These are phyloP conservation scores for Synergus gifuensis DNA, from an alignment of 2,888 invertebrate genomes.

Conservation along the genomic window DNA sequence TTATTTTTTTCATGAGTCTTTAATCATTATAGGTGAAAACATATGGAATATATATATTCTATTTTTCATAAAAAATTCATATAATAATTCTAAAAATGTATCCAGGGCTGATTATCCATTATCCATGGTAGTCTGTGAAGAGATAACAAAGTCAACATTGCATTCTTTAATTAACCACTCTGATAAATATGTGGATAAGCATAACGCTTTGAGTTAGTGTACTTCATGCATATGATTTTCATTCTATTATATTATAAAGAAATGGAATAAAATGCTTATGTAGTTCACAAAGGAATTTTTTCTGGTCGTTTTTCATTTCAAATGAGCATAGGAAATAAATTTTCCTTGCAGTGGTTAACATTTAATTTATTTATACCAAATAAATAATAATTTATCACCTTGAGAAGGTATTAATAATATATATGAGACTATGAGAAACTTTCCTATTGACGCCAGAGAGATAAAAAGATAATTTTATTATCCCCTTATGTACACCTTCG, in stretches of 20 bases:
- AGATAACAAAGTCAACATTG: neutral
- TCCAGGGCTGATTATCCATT: neutral
- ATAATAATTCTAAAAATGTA: neutral
- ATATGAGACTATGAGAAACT: neutral
- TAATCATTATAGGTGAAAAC: neutral
- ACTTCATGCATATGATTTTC: neutral
- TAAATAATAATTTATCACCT: neutral
- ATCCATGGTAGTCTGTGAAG: neutral
- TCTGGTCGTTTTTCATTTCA: neutral
- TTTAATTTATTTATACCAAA: neutral
- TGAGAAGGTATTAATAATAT: neutral
- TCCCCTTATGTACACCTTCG: neutral
- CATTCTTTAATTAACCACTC: slow-evolving; percentile 22
- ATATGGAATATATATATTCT: neutral
- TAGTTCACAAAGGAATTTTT: neutral
- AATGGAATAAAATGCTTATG: neutral
- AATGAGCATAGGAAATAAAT: no score
- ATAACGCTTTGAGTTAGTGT: slow-evolving; percentile 1
- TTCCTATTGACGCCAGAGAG: neutral
- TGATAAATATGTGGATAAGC: slow-evolving; percentile 33
- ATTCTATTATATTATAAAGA: neutral
- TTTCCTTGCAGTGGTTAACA: neutral
- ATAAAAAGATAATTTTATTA: neutral
- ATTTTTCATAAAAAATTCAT: neutral
- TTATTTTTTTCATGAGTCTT: neutral